phyloP scores from a whole-genome alignment of 35 echinoderm and acorn worm species.

The Heliocidaris tuberculata region DNA sequence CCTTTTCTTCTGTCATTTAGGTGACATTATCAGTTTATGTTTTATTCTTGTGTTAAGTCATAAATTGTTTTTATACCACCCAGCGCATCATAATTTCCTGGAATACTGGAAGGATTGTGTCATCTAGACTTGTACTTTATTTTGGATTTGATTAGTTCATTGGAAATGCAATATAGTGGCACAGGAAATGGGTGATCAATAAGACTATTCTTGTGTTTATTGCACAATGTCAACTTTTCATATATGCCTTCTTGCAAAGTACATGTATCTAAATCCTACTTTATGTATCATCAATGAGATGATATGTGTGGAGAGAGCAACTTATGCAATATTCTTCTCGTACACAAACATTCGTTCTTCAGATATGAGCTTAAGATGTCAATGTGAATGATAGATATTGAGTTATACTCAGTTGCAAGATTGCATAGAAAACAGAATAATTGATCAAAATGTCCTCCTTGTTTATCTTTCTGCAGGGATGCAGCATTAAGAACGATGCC shows the following conservation, averaged over 20 bases:
- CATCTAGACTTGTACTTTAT: too few species aligned
- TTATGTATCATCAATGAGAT: too few species aligned
- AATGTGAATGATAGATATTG: background rate
- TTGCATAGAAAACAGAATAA: background rate
- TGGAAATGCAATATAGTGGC: too few species aligned
- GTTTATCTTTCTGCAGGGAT: slow-evolving; percentile 36
- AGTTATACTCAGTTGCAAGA: background rate
- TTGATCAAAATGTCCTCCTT: background rate
- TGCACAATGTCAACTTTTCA: too few species aligned
- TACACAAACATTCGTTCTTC: background rate
- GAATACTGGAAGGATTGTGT: background rate
- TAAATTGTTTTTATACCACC: background rate
- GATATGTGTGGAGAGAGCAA: too few species aligned
- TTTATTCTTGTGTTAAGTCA: background rate
- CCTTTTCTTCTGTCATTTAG: background rate
- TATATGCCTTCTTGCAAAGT: too few species aligned
- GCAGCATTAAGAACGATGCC: slow-evolving; percentile 43
- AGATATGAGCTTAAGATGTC: background rate
- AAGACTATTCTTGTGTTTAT: too few species aligned
- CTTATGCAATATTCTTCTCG: background rate
- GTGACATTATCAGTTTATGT: background rate
- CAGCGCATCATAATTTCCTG: background rate
- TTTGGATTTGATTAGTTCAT: too few species aligned
- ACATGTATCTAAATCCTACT: too few species aligned
- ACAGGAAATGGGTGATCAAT: too few species aligned